These are phyloP conservation scores for Pachliopta kotzebuea DNA, from an alignment of 2,888 invertebrate species.

Conservation along the genomic window DNA sequence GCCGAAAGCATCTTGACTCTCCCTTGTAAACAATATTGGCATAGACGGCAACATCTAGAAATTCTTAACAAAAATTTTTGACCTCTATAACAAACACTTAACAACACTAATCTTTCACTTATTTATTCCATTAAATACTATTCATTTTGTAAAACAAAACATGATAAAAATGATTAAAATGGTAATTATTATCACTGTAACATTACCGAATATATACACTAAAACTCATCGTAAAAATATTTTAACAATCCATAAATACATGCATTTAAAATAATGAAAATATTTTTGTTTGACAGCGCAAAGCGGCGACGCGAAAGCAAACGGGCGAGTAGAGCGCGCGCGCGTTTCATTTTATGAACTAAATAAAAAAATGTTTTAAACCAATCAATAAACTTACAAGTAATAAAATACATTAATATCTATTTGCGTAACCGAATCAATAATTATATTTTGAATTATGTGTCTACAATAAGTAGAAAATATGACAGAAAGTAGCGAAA, in stretches of 20 bases:
- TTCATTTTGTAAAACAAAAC: slow-evolving; percentile 41
- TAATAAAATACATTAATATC: not conserved
- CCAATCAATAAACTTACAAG: not conserved
- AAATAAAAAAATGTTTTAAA: slow-evolving; percentile 22
- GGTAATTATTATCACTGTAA: slow-evolving; percentile 32
- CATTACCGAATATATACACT: slow-evolving; percentile 40
- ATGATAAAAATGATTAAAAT: slow-evolving; percentile 31
- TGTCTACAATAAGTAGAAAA: not conserved
- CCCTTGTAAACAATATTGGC: slow-evolving; percentile 71
- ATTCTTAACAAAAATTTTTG: slow-evolving; percentile 45
- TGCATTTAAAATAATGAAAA: slow-evolving; percentile 53
- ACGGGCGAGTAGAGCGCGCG: slow-evolving; percentile 44
- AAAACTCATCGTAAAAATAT: slow-evolving; percentile 42
- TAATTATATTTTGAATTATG: not conserved
- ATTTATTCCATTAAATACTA: slow-evolving; percentile 41
- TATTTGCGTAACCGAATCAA: not conserved
- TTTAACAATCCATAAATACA: slow-evolving; percentile 49
- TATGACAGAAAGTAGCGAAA: slow-evolving; percentile 4
- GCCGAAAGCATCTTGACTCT: slow-evolving; percentile 75
- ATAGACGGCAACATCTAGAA: slow-evolving; percentile 77
- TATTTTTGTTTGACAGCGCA: slow-evolving; percentile 65
- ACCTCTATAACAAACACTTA: slow-evolving; percentile 45
- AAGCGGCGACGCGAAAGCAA: slow-evolving; percentile 49
- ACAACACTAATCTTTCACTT: slow-evolving; percentile 36
- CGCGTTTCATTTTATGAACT: slow-evolving; percentile 55